Evolutionary conservation across 2,113 vertebrate species (phyloP), one percentile per base, ranked within the genome.

Genomic region (Mastomys coucha): DNA sequence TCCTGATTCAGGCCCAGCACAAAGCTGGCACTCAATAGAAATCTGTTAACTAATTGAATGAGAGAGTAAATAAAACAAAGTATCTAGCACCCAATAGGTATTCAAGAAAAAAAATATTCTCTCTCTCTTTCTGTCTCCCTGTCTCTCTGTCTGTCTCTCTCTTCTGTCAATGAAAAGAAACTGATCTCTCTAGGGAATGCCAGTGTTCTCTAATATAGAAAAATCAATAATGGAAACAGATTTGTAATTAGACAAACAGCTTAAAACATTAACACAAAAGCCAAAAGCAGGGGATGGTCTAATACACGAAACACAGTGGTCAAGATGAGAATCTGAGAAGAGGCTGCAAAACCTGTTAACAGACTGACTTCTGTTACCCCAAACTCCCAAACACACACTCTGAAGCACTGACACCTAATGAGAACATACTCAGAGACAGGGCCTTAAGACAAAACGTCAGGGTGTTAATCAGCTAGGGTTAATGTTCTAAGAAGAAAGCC

Each of bases 11-110:
- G 70, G 53, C 58, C 70, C 42, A 58, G 19, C 75, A 86, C 69
- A 89, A 86, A 81, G 17, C 75, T 86, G 70, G 51, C 49, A 76
- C 17, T 80, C 42, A 67, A 13, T 28, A 88, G n/a, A 96, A 93
- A 85, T 89, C 49, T 56, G 49, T 42, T 63, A 85, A 86, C 53
- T 36, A 39, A 93, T 0, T 76, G 73, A 65, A 53, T 53, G 75
- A 81, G 19, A 65, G 6, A 58, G 26, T 63, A 36, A 95, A 89
- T 53, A 84, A 56, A 90, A 65, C n/a, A 53, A 92, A 80, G 20
- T 67, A 42, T 14, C 20, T 69, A 77, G 53, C 3, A 85, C 11
- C 7, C 31, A 69, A n/a, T 17, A 89, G 12, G 19, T 28, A 90
- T 49, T 86, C 20, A 70, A 89, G 42, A 94, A 67, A 60, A 53